Conservation (phyloP, 1,140 invertebrate species). For the Magallana angulata region DNA sequence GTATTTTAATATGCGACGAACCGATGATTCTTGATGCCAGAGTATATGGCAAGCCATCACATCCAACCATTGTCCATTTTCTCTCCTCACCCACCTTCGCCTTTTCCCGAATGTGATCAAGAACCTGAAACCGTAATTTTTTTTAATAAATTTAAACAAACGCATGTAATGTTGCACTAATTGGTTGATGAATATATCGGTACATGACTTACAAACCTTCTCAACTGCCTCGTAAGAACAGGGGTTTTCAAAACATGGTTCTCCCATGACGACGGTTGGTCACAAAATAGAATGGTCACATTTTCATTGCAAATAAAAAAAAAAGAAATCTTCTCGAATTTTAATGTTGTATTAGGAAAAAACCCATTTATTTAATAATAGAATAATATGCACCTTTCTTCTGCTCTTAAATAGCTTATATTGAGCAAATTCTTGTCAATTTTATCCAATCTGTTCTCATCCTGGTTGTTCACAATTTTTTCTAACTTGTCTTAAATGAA, state of each 20-base stretch:
- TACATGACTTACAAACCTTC: neutral
- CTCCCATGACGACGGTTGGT: neutral
- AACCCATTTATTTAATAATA: no score
- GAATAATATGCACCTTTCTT: no score
- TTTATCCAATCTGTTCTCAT: no score
- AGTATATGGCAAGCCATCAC: constrained; percentile 45
- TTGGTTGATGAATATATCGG: neutral
- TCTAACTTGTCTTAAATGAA: no score
- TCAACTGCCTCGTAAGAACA: neutral
- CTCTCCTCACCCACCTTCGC: neutral
- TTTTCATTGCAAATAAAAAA: no score
- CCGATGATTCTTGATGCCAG: neutral
- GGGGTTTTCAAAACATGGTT: neutral
- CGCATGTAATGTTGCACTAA: neutral
- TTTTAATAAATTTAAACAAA: neutral
- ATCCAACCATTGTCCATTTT: constrained; percentile 34
- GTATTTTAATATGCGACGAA: no score
- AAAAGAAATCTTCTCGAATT: no score
- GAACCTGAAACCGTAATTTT: neutral
- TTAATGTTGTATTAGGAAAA: no score
- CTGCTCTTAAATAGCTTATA: no score
- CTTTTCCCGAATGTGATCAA: neutral
- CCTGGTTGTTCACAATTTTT: no score
- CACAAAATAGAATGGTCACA: no score
- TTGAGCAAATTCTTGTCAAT: no score